A percentile compares a stretch with the other conserved stretches of the same genome.
These are phyloP conservation scores for Hoplodrina blanda DNA, from an alignment of 2,888 invertebrate genomes.

Conservation along the genomic window DNA sequence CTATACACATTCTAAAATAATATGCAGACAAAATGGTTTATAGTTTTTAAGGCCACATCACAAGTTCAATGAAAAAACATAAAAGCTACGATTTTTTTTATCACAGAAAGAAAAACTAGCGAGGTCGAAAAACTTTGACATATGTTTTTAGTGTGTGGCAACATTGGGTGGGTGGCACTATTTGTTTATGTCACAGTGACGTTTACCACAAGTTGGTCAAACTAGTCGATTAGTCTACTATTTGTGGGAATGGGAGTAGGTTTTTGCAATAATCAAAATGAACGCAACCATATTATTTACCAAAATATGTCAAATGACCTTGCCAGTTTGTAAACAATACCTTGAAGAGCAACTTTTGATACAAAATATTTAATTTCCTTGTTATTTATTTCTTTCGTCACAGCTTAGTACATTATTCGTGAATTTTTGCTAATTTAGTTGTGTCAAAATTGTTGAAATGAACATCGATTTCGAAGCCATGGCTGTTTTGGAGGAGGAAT, in stretches of 20 bases:
- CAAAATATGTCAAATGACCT: constrained; percentile 92
- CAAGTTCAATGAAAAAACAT: constrained; percentile 80
- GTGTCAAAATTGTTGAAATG: constrained; percentile 71
- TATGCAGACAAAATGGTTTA: constrained; percentile 71
- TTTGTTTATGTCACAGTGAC: constrained; percentile 63
- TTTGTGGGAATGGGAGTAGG: neutral
- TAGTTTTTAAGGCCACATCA: constrained; percentile 83
- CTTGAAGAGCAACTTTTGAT: constrained; percentile 87
- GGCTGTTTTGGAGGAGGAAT: constrained; percentile 92
- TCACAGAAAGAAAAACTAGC: constrained; percentile 78
- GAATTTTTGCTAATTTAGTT: constrained; percentile 41
- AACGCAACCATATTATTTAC: constrained; percentile 74
- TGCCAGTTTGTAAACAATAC: constrained; percentile 95
- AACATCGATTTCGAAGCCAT: constrained; percentile 92
- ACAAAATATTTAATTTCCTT: constrained; percentile 86
- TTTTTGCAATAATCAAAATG: constrained; percentile 56
- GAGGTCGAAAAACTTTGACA: constrained; percentile 78
- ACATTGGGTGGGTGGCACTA: constrained; percentile 37
- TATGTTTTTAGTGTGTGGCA: constrained; percentile 63
- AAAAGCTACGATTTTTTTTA: constrained; percentile 80
- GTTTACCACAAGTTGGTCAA: neutral
- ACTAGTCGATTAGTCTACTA: constrained; percentile 54
- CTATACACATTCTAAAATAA: constrained; percentile 86
- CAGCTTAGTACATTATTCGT: constrained; percentile 56
- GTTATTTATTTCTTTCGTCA: constrained; percentile 80